Evolutionary conservation across 2,113 vertebrate species (phyloP), one percentile per base, ranked within the genome.

Genomic region (Mugil cephalus): DNA sequence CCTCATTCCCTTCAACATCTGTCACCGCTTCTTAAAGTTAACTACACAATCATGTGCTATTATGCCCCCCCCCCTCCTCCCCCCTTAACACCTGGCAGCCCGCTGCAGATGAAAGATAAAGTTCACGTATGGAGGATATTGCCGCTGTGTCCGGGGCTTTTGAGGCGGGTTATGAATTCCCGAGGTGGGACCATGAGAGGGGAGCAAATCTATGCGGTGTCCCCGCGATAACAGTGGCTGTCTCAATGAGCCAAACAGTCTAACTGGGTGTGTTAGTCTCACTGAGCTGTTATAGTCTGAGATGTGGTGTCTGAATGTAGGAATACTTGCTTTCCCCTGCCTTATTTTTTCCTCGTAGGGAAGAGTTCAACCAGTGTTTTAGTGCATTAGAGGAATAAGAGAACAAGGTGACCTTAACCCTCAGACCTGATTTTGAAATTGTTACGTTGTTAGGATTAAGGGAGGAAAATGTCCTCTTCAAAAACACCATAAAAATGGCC

Each of bases 1-100:
- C 80, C 87, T 87, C 40, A 77, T 82, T 82, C 81, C 69, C 71
- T 72, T 60, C 43, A 79, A 74, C 89, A 86, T 84, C 80, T 87
- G 84, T 71, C 52, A 35, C 52, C 77, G 73, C 64, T 74, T 79
- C 81, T 85, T 62, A 77, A n/a, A 62, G 67, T 83, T 84, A 88
- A 88, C 74, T 30, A 67, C 47, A 77, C 75, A 74, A 87, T 87
- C 77, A 88, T 83, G 66, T 68, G 78, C 6, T 24, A 84, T 86
- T 74, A 85, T 73, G 39, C 6, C 48, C 58, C 14, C 34, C 34
- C 24, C 2, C 58, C 14, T 21, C 34, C 24, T 3, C 24, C 24
- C 24, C 24, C 3, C 24, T 61, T 69, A 40, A 68, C 69, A 80
- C 69, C 67, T 69, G 64, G 30, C 38, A 30, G 53, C 13, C 36